These are phyloP conservation scores for Coremacera marginata DNA, from an alignment of 2,888 invertebrate genomes.

Conservation along the genomic window DNA sequence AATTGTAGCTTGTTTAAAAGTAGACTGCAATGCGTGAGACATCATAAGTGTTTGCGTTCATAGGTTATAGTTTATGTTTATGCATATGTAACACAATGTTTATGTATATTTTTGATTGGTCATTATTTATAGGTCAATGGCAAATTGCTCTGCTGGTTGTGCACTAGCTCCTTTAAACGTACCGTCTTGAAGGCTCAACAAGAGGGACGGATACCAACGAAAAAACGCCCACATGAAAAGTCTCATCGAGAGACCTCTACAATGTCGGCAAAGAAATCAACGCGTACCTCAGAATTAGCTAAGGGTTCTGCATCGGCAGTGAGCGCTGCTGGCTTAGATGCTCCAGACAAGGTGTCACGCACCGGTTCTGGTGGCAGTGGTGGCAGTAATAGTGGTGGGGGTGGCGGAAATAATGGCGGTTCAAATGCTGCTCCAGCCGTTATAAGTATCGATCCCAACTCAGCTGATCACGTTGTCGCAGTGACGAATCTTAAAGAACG, in stretches of 20 bases:
- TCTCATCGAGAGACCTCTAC: slow-evolving; percentile 59
- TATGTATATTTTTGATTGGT: neutral
- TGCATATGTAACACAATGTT: slow-evolving; percentile 6
- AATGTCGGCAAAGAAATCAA: slow-evolving; percentile 68
- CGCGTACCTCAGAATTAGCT: slow-evolving; percentile 68
- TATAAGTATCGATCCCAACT: slow-evolving; percentile 79
- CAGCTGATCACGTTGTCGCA: slow-evolving; percentile 93
- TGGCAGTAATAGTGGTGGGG: slow-evolving; percentile 44
- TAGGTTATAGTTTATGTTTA: slow-evolving; percentile 41
- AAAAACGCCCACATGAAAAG: slow-evolving; percentile 68
- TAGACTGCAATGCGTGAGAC: slow-evolving; percentile 43
- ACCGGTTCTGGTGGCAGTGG: slow-evolving; percentile 58
- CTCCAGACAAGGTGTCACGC: slow-evolving; percentile 65
- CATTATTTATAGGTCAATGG: slow-evolving; percentile 99
- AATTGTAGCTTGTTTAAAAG: no score
- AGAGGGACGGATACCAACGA: slow-evolving; percentile 73
- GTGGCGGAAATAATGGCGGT: slow-evolving; percentile 48
- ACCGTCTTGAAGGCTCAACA: slow-evolving; percentile 93
- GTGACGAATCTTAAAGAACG: slow-evolving; percentile 95
- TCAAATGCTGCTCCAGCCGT: slow-evolving; percentile 62
- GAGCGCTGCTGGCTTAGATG: slow-evolving; percentile 57
- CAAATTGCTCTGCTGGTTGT: slow-evolving; percentile 94
- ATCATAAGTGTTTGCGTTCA: slow-evolving; percentile 57
- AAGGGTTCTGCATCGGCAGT: slow-evolving; percentile 52
- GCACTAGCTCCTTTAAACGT: slow-evolving; percentile 92